Base-by-base conservation (phyloP, 2,888 invertebrate species). In the Scaptomyza cyrtandrae region DNA sequence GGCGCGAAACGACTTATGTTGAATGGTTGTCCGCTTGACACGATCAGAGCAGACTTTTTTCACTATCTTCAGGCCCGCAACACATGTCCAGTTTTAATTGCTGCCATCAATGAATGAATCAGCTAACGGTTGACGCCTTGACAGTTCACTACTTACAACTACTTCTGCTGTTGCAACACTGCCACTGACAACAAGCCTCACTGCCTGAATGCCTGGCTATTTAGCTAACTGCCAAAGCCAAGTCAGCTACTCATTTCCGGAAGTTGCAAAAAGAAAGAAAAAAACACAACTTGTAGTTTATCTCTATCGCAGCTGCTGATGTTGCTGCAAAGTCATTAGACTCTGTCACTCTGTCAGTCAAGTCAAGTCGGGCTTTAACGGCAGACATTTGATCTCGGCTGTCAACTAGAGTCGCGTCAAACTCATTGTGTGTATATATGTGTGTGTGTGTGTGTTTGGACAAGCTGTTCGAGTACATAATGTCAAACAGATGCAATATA, bases 201-300 rank as follows among this genome's bases (percentile, higher is more conserved):
- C 70, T 55, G 27, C 41, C 54, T 29, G 50, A 71, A 72, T 55
- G 27, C 41, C 54, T 29, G 50, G 53, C 63, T 44, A 55, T 62
- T 82, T 64, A 67, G 57, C 60, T 74, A 64, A 63, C 85, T 78
- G 75, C 67, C 75, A 74, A 49, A 44, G 14, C 37, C 11, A 52
- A 27, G 24, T 52, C 52, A 67, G 86, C 88, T 83, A 73, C 82
- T 87, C 73, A 77, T 76, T 82, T 88, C 86, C 86, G 82, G 82
- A 82, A 88, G 83, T 75, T 55, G 13, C 37, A 43, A 46, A 27
- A 13, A 3, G 1, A 19, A 49, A 2, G 11, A 3, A 3, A 19
- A 49, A 2, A 11, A 16, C 11, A 50, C 33, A 45, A 54, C 53
- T 46, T 52, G 56, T 41, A 48, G 69, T 81, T 85, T 82, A 78